Conservation (phyloP, 2,888 invertebrate genomes). For the Branchipolynoe longqiensis region DNA sequence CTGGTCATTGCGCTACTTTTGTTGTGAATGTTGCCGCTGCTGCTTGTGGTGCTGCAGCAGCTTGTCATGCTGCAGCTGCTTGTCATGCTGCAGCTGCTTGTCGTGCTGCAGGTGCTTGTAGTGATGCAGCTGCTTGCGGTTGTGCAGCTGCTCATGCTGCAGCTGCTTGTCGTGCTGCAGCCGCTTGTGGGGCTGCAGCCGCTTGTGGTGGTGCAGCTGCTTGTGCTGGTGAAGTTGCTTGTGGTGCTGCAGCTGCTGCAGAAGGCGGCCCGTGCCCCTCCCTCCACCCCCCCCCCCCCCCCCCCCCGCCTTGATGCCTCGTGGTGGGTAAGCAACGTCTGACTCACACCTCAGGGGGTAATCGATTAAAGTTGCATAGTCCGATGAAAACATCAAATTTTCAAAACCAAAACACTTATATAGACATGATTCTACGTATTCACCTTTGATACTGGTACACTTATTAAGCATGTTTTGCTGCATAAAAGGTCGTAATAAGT, state of each 20-base stretch:
- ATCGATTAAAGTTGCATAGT: too few species aligned
- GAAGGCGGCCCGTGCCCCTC: not conserved
- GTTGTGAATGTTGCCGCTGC: not conserved
- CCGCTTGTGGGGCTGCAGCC: not conserved
- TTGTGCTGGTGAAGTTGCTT: not conserved
- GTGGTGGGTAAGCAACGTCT: too few species aligned
- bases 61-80: not conserved
- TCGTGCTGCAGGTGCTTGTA: not conserved
- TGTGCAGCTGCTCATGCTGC: not conserved
- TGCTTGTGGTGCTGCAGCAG: not conserved
- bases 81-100: not conserved
- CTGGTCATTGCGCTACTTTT: not conserved
- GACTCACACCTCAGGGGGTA: too few species aligned
- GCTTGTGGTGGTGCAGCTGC: not conserved
- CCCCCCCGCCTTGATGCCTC: not conserved
- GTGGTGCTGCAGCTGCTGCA: not conserved
- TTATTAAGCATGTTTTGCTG: too few species aligned
- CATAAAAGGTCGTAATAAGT: too few species aligned
- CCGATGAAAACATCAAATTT: too few species aligned
- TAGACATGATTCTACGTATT: too few species aligned
- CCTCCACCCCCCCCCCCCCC: too few species aligned
- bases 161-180: not conserved
- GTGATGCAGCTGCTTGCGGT: not conserved
- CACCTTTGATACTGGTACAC: too few species aligned
- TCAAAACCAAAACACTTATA: too few species aligned